Base-by-base conservation (phyloP, 2,113 vertebrate genomes). In the Plectropomus leopardus region DNA sequence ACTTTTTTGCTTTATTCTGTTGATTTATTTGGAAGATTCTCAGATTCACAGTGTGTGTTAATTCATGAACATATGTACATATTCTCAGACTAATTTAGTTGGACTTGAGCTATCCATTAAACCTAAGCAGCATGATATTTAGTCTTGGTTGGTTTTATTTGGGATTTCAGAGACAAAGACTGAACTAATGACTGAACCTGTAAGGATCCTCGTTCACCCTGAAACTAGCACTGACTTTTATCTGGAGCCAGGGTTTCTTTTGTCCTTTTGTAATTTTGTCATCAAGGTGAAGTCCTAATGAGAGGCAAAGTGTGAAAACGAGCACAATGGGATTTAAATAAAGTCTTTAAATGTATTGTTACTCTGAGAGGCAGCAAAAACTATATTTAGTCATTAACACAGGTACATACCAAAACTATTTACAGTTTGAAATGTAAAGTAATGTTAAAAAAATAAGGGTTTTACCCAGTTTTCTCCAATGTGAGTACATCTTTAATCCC, bases 201-300 rank as follows among this genome's bases (percentile, higher is more conserved):
- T 2, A 23, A 28, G 3, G 51, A 30, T 40, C 36, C 9, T 50
- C 30, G 2, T 42, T 60, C 19, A 59, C 78, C 61, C 57, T 64
- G 42, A 76, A 74, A 32, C 28, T 3, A 30, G 8, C 63, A 16
- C 32, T 50, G 26, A 9, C n/a, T 53, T 32, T 50, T n/a, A 48
- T 55, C 68, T 45, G 64, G 4, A 68, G 21, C 9, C 75, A 4
- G 8, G 45, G 32, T 24, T 8, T 19, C 58, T 23, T 0, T 40
- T 14, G 58, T 23, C 48, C 55, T 51, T 32, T 5, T 60, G 66
- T 67, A 34, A 45, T 83, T n/a, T 53, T 53, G 44, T 72, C 53
- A 51, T 71, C 44, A 54, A 6, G 45, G 54, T 8, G 7, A 45
- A 28, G 47, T 76, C 26, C 50, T 24, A 68, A 23, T 14, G 14